Conservation (phyloP, 2,113 vertebrate genomes). For the Columba livia region DNA sequence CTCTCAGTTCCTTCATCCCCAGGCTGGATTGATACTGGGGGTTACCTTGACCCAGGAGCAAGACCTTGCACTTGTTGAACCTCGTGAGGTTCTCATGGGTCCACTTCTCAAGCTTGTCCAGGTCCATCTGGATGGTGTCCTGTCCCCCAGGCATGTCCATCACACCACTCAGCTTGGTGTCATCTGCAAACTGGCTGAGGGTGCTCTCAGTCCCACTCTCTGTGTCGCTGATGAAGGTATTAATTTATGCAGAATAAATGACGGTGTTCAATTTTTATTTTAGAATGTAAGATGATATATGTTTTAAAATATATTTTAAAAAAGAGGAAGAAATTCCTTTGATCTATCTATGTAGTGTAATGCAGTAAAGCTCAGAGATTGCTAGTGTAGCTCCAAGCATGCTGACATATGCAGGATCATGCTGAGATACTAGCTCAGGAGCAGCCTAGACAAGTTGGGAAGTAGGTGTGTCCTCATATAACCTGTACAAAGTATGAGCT, state of each 20-base stretch:
- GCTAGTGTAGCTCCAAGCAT: neutral
- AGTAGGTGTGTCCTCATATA: neutral
- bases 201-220: no score
- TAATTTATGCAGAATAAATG: neutral
- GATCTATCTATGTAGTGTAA: neutral
- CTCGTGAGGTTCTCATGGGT: no score
- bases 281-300: neutral
- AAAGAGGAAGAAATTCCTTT: neutral
- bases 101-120: no score
- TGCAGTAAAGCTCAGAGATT: neutral
- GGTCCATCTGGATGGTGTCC: no score
- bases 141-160: no score
- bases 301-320: neutral
- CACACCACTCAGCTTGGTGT: no score
- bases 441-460: neutral
- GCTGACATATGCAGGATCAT: neutral
- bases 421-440: accelerated
- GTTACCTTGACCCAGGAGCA: no score
- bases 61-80: no score
- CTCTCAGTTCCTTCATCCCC: no score
- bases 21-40: no score
- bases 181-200: no score
- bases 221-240: no score
- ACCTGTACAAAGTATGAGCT: neutral
- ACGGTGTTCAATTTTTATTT: neutral